Evolutionary conservation across 2,888 invertebrate genomes (phyloP), one percentile per base, ranked within the genome.

Genomic region (Morinoia aosen): DNA sequence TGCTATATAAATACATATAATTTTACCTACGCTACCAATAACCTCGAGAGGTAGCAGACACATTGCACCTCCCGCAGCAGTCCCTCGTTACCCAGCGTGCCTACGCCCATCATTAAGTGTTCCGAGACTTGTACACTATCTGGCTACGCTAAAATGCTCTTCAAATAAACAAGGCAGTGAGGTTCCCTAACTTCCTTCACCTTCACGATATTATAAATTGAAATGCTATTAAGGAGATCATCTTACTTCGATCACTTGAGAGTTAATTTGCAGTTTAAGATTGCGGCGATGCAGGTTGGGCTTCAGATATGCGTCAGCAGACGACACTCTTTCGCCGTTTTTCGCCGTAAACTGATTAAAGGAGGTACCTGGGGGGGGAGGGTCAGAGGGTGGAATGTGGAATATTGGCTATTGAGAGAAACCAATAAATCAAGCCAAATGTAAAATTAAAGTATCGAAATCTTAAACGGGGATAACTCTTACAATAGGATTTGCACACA

Each of bases 71-170:
- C 5, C 5, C 48, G 48, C 48, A 48, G 48, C 48, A 48, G 48
- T 48, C 48, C 48, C 48, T 48, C 48, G 48, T 4, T 48, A 48
- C 48, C 48, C 48, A 48, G 48, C 48, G 48, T 48, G 48, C 3
- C 48, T 4, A 48, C 48, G 48, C 48, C 2, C 48, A 48, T 48
- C 48, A 48, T 48, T 48, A 48, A 48, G 48, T 48, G 48, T 48
- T 48, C 48, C 2, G 48, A 48, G 48, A 4, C 48, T 48, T 48
- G 48, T 48, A 48, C 48, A 48, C 48, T 48, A 48, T 98, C 97
- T 99, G 99, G 90, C 98, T 98, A 97, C 98, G 98, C 96, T 98
- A 98, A 97, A 99, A 99, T 0, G 99, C 99, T 98, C 98, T 98
- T 48, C 5, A 48, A 48, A 48, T 98, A 0, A 99, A 99, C 0